phyloP scores from a whole-genome alignment of 1,140 invertebrate species.

The Drosophila quadrilineata region DNA sequence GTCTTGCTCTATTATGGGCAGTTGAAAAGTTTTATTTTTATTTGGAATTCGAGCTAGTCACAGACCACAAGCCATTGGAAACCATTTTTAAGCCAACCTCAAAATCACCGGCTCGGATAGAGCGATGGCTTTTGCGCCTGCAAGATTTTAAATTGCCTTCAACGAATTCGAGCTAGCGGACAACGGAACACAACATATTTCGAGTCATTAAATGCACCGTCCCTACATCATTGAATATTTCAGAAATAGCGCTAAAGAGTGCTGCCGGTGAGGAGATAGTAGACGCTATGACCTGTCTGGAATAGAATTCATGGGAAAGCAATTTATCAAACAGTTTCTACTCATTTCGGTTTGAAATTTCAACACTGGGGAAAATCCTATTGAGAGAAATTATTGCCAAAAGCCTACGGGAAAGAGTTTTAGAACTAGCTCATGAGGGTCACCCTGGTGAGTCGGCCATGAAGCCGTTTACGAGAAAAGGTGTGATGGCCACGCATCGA shows the following conservation, averaged over 20 bases:
- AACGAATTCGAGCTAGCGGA: not conserved
- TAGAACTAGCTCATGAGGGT: not conserved
- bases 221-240: conserved; percentile 3
- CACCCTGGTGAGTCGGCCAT: conserved; percentile 8
- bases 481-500: conserved; percentile 11
- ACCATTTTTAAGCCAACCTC: conserved; percentile 3
- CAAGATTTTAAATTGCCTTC: not conserved
- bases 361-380: too few relatives aligned
- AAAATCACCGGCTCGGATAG: too few relatives aligned
- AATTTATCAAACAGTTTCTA: not conserved
- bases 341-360: not conserved
- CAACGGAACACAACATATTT: conserved; percentile 4
- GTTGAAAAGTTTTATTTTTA: conserved; percentile 28
- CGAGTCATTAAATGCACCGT: not conserved
- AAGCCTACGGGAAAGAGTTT: conserved; percentile 16
- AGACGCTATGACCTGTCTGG: not conserved
- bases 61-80: conserved; percentile 10
- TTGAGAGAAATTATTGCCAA: conserved; percentile 11
- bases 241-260: not conserved
- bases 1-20: not conserved
- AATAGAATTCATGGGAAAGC: not conserved
- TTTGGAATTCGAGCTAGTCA: conserved; percentile 49
- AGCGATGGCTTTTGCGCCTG: conserved; percentile 26
- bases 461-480: not conserved
- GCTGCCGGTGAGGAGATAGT: not conserved